phyloP scores from a whole-genome alignment of 1,140 invertebrate genomes.

The Melipona quadrifasciata region DNA sequence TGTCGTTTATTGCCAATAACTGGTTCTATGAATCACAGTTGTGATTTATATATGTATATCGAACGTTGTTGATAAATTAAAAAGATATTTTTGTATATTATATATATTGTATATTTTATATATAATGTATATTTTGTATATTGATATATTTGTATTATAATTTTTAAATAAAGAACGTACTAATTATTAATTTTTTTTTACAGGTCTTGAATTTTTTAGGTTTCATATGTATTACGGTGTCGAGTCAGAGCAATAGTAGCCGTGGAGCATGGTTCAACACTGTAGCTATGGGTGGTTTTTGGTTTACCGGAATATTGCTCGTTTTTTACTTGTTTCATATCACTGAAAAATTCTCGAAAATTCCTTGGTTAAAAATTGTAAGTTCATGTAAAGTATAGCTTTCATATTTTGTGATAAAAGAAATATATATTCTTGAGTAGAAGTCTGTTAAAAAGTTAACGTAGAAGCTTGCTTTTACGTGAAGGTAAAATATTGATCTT shows the following conservation, averaged over 20 bases:
- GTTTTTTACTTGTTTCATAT: conserved; percentile 93
- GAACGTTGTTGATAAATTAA: not conserved
- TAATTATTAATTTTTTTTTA: conserved; percentile 66
- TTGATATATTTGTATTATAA: not conserved
- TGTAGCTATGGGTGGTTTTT: conserved; percentile 92
- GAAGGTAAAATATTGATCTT: conserved; percentile 6
- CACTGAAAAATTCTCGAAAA: conserved; percentile 91
- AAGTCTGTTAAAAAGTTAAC: conserved; percentile 45
- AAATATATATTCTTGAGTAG: not conserved
- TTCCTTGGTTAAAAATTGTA: conserved; percentile 94
- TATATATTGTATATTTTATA: no score
- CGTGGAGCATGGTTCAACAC: conserved; percentile 89
- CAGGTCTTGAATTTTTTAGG: conserved; percentile 90
- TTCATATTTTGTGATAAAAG: not conserved
- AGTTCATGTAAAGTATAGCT: conserved; percentile 70
- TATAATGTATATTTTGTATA: no score
- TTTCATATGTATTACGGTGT: conserved; percentile 90
- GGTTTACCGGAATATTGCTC: conserved; percentile 91
- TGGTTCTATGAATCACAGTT: not conserved
- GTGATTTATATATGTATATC: not conserved
- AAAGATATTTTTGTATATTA: no score
- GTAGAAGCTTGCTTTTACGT: not conserved
- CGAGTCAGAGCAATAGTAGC: conserved; percentile 80
- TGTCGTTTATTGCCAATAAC: not conserved
- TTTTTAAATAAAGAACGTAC: not conserved